phyloP scores from a whole-genome alignment of 2,113 vertebrate genomes.

The Phodopus roborovskii region DNA sequence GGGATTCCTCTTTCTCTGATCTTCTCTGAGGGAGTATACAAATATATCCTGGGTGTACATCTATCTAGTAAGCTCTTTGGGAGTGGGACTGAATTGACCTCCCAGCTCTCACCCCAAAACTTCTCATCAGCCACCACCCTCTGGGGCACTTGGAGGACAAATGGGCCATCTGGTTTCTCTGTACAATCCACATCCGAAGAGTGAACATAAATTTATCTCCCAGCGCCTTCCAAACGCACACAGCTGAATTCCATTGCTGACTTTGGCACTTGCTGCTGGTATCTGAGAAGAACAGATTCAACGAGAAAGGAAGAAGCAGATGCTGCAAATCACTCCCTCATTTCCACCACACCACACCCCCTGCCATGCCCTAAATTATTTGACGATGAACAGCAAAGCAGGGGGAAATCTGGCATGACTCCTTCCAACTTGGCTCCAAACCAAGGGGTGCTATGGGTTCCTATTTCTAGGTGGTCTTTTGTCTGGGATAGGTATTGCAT shows the following conservation, averaged over 20 bases:
- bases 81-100: neutral
- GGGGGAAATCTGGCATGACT: constrained; percentile 27
- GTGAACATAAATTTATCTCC: constrained; percentile 61
- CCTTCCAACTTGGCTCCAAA: constrained; percentile 42
- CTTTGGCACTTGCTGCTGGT: constrained; percentile 70
- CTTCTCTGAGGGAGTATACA: neutral
- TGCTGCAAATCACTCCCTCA: constrained; percentile 79
- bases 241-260: constrained; percentile 80
- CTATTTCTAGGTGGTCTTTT: constrained; percentile 54
- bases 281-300: constrained; percentile 76
- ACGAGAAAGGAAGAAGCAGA: constrained; percentile 80
- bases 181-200: neutral
- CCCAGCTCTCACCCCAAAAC: neutral
- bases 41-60: neutral
- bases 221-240: constrained; percentile 55
- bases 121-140: neutral
- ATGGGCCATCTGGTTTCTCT: constrained; percentile 70
- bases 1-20: neutral
- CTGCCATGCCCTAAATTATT: constrained; percentile 64
- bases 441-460: constrained; percentile 41
- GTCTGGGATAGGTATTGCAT: neutral
- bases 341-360: constrained; percentile 45
- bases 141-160: constrained; percentile 62
- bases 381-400: constrained; percentile 71
- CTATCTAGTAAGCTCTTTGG: neutral